phyloP scores from a whole-genome alignment of 1,140 invertebrate species.

The Rhopalosiphum maidis region DNA sequence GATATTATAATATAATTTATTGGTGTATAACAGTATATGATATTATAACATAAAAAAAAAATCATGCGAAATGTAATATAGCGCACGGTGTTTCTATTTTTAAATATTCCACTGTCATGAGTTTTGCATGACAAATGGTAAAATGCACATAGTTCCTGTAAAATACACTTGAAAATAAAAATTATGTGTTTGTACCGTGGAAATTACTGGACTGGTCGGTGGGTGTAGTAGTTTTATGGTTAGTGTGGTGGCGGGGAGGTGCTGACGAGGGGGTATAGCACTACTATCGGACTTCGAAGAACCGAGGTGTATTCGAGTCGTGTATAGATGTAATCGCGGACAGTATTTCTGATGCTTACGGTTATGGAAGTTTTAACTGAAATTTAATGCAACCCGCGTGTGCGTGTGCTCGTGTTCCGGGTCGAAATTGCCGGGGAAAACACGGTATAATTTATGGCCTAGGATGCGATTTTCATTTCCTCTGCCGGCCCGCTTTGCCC shows the following conservation, averaged over 20 bases:
- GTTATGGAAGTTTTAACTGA: slow-evolving; percentile 58
- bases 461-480: slow-evolving; percentile 58
- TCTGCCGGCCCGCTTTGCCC: background rate
- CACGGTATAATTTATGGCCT: slow-evolving; percentile 54
- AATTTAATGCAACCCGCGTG: slow-evolving; percentile 53
- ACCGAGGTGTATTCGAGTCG: background rate
- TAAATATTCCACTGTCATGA: background rate
- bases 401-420: slow-evolving; percentile 49
- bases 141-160: background rate
- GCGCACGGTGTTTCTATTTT: background rate
- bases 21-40: no score
- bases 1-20: background rate
- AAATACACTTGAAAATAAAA: background rate
- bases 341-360: slow-evolving; percentile 52
- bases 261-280: background rate
- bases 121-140: background rate
- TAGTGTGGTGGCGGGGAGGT: background rate
- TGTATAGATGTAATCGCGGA: slow-evolving; percentile 44
- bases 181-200: background rate
- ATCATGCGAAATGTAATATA: background rate
- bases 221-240: background rate
- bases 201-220: background rate
- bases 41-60: background rate
- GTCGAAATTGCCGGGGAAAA: slow-evolving; percentile 54
- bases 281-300: background rate